Percentiles rank a stretch among this genome's conserved stretches.
These are phyloP conservation scores for Rhea pennata DNA, from an alignment of 2,113 vertebrate genomes.

Conservation along the genomic window DNA sequence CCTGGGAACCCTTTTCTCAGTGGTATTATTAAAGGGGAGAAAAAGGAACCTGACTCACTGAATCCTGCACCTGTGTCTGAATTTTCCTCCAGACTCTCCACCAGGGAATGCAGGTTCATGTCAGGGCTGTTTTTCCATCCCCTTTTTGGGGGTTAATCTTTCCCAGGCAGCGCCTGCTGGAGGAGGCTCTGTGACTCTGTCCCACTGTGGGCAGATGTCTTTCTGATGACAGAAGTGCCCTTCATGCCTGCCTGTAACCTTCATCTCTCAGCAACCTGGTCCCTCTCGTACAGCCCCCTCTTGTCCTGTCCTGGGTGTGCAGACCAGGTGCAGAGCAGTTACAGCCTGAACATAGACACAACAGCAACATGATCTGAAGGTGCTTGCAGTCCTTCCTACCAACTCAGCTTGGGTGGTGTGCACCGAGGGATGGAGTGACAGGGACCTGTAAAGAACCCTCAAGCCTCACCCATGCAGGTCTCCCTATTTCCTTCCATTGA, in stretches of 20 bases:
- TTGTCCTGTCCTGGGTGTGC: background rate
- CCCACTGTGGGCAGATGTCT: background rate
- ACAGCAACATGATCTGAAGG: background rate
- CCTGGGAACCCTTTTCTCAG: background rate
- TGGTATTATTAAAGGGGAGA: background rate
- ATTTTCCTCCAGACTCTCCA: background rate
- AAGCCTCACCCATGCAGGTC: background rate
- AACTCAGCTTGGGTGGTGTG: background rate
- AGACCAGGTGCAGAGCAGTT: background rate
- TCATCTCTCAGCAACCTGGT: background rate
- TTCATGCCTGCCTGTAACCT: background rate
- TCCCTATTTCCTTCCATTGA: background rate
- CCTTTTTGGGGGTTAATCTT: background rate
- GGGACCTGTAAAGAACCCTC: background rate
- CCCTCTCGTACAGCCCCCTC: background rate
- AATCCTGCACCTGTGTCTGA: background rate
- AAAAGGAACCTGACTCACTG: background rate
- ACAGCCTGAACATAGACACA: background rate
- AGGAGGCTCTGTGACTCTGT: background rate
- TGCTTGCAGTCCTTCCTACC: background rate
- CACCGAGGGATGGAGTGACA: background rate
- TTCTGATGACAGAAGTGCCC: slow-evolving; percentile 21
- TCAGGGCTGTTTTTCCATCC: slow-evolving; percentile 31
- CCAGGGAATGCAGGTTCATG: background rate
- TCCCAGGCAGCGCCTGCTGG: background rate